Percentiles rank a stretch among this genome's conserved stretches.
These are phyloP conservation scores for Chrosomus eos DNA, from an alignment of 2,797 vertebrate genomes.

Conservation along the genomic window DNA sequence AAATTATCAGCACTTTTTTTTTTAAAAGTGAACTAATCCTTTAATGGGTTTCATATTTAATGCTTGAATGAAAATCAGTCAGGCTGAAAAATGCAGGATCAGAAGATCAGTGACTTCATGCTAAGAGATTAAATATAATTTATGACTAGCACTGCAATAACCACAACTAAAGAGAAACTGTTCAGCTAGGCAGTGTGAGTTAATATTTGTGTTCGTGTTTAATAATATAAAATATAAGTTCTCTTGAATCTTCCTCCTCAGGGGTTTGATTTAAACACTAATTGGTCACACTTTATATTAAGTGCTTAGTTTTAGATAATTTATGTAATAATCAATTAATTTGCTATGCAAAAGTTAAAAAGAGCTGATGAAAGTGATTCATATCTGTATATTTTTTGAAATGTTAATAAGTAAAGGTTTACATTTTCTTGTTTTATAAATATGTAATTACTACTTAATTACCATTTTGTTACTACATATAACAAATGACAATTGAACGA, in stretches of 20 bases:
- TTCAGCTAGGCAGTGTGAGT: not conserved
- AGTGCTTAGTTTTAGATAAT: constrained; percentile 37
- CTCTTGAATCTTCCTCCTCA: not conserved
- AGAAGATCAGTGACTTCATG: not conserved
- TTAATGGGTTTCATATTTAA: constrained; percentile 9
- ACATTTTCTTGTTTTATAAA: not conserved
- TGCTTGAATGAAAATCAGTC: not conserved
- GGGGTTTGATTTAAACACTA: no score
- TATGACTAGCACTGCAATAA: not conserved
- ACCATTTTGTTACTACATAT: constrained; percentile 6
- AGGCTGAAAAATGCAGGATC: not conserved
- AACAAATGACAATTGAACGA: constrained; percentile 45
- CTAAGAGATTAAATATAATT: not conserved
- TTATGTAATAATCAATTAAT: constrained; percentile 32
- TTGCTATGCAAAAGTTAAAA: constrained; percentile 50
- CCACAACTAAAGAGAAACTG: not conserved
- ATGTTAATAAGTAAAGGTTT: not conserved
- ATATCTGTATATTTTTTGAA: not conserved
- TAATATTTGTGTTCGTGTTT: not conserved
- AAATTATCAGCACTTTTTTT: no score
- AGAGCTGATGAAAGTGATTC: not conserved
- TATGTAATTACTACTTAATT: constrained; percentile 12
- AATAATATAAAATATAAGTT: not conserved
- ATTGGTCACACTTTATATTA: constrained; percentile 63
- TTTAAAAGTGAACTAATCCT: no score